phyloP scores from a whole-genome alignment of 2,113 vertebrate genomes.

The Phainopepla nitens region DNA sequence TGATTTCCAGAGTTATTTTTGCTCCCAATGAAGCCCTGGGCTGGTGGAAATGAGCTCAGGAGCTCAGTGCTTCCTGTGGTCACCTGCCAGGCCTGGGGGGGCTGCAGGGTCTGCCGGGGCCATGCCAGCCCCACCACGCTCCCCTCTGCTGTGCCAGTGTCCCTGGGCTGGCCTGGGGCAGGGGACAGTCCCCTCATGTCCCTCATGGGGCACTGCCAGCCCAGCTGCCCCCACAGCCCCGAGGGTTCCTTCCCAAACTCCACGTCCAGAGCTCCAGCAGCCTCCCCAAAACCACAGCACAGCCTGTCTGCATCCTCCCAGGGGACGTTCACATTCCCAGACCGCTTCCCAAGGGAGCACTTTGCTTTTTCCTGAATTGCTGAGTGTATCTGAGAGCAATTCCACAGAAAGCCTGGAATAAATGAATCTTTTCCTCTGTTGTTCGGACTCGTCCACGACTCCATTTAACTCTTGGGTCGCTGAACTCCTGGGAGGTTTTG shows the following conservation, averaged over 20 bases:
- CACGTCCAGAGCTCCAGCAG: not conserved
- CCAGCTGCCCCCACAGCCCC: not conserved
- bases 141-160: not conserved
- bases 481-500: not conserved
- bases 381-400: not conserved
- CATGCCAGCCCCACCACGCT: not conserved
- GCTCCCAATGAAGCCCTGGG: not conserved
- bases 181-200: not conserved
- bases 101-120: not conserved
- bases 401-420: not conserved
- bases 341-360: not conserved
- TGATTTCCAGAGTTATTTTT: not conserved
- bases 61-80: slow-evolving; percentile 3
- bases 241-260: fast-evolving
- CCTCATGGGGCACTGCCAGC: not conserved
- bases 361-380: not conserved
- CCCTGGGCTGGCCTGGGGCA: fast-evolving
- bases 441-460: not conserved
- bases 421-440: not conserved
- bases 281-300: fast-evolving
- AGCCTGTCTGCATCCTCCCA: not conserved
- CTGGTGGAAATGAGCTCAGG: slow-evolving; percentile 49
- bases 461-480: not conserved
- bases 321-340: not conserved
- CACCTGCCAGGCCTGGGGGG: not conserved